Conservation (phyloP, 2,888 invertebrate species). For the Lithophane ornitopus region DNA sequence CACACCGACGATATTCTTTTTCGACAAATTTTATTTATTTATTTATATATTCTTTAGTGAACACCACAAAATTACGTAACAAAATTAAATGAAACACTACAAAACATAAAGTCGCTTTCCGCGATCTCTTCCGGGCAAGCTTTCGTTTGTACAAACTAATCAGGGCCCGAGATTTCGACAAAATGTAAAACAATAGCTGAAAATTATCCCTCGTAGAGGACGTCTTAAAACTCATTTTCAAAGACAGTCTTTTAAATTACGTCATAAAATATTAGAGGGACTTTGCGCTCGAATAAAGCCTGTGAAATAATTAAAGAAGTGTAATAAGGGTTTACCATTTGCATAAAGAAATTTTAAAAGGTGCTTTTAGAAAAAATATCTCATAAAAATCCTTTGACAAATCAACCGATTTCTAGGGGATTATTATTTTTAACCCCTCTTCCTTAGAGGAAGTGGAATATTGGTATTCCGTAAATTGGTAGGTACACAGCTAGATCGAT, state of each 20-base stretch:
- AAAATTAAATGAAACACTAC: too few relatives aligned
- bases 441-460: neutral
- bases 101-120: too few relatives aligned
- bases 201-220: slow-evolving; percentile 73
- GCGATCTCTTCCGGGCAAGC: too few relatives aligned
- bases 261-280: slow-evolving; percentile 84
- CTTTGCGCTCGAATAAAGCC: slow-evolving; percentile 80
- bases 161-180: slow-evolving; percentile 62
- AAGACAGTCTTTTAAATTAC: slow-evolving; percentile 84
- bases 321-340: slow-evolving; percentile 86
- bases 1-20: slow-evolving; percentile 23
- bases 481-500: neutral
- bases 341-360: slow-evolving; percentile 85
- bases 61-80: too few relatives aligned
- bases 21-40: slow-evolving; percentile 48
- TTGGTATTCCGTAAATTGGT: neutral
- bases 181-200: slow-evolving; percentile 70
- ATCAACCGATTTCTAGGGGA: slow-evolving; percentile 72
- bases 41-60: too few relatives aligned
- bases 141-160: slow-evolving; percentile 66
- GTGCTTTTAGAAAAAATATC: slow-evolving; percentile 78
- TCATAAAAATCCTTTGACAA: slow-evolving; percentile 82
- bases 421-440: slow-evolving; percentile 49
- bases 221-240: slow-evolving; percentile 78
- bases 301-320: slow-evolving; percentile 87